phyloP scores from a whole-genome alignment of 2,888 invertebrate genomes.

The Cylloceria caligata region DNA sequence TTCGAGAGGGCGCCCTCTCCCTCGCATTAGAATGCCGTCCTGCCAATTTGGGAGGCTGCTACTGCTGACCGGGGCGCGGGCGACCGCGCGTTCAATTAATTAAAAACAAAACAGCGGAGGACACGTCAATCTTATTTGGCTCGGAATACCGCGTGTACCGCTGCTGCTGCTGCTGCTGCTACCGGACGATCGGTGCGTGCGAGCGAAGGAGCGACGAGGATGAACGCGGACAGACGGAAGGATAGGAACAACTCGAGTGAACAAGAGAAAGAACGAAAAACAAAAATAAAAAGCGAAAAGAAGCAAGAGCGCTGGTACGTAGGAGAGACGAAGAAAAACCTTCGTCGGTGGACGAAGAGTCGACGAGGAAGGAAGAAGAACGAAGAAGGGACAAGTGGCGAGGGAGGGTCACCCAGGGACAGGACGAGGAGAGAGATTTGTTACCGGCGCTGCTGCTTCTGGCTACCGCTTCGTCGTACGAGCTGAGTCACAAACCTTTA shows the following conservation, averaged over 20 bases:
- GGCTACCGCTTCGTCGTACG: slow-evolving; percentile 63
- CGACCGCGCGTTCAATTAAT: slow-evolving; percentile 79
- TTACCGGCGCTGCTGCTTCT: slow-evolving; percentile 70
- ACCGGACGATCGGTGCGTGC: slow-evolving; percentile 40
- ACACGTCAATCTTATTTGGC: slow-evolving; percentile 82
- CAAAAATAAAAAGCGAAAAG: slow-evolving; percentile 28
- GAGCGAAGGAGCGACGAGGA: slow-evolving; percentile 23
- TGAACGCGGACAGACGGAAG: slow-evolving; percentile 2
- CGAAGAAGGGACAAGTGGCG: slow-evolving; percentile 53
- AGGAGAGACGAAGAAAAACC: slow-evolving; percentile 58
- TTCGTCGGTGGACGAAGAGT: slow-evolving; percentile 46
- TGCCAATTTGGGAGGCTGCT: slow-evolving; percentile 79
- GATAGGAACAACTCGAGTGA: slow-evolving; percentile 34
- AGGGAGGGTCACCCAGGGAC: slow-evolving; percentile 52
- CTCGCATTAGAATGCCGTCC: slow-evolving; percentile 80
- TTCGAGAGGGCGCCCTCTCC: slow-evolving; percentile 52
- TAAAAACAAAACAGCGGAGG: slow-evolving; percentile 81
- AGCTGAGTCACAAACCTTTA: slow-evolving; percentile 78
- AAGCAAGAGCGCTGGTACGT: slow-evolving; percentile 40
- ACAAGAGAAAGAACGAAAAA: slow-evolving; percentile 34
- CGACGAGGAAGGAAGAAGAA: slow-evolving; percentile 44
- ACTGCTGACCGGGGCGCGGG: slow-evolving; percentile 63
- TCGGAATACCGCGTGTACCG: slow-evolving; percentile 70
- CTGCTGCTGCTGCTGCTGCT: slow-evolving; percentile 4
- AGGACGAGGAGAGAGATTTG: slow-evolving; percentile 75